Conservation (phyloP, 2,888 invertebrate genomes). For the Eupithecia vulgata region DNA sequence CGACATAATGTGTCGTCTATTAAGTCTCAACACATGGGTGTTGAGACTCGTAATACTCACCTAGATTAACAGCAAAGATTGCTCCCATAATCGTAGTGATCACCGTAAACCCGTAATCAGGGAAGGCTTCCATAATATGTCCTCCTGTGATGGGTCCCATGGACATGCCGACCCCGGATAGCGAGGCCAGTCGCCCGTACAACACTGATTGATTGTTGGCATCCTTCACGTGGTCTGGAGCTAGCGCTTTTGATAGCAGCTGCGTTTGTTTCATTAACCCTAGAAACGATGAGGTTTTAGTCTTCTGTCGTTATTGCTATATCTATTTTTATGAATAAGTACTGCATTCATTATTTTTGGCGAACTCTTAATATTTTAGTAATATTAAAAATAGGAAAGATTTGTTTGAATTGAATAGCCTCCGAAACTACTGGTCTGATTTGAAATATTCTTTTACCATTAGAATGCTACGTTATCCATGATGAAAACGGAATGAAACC, state of each 20-base stretch:
- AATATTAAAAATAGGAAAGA: too few relatives aligned
- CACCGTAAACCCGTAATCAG: slow-evolving; percentile 77
- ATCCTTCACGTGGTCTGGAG: slow-evolving; percentile 81
- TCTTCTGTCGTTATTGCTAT: not conserved
- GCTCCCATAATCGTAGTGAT: slow-evolving; percentile 60
- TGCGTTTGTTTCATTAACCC: slow-evolving; percentile 87
- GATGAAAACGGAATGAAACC: too few relatives aligned
- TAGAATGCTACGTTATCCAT: too few relatives aligned
- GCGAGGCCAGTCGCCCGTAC: slow-evolving; percentile 84
- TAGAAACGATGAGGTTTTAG: slow-evolving; percentile 50
- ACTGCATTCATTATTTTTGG: too few relatives aligned
- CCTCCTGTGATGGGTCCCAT: slow-evolving; percentile 86
- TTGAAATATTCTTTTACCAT: too few relatives aligned
- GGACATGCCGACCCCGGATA: slow-evolving; percentile 85
- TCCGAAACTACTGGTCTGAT: too few relatives aligned
- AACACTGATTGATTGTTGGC: slow-evolving; percentile 73
- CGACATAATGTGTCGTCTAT: not conserved
- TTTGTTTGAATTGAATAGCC: too few relatives aligned
- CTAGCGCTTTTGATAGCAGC: slow-evolving; percentile 82
- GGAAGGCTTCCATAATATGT: slow-evolving; percentile 77
- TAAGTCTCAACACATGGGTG: not conserved
- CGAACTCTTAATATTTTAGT: too few relatives aligned
- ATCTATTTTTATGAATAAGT: not conserved
- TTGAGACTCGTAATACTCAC: too few relatives aligned
- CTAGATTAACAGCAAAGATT: slow-evolving; percentile 53